These are phyloP conservation scores for Drosophila suzukii DNA, from an alignment of 1,140 invertebrate genomes.

Conservation along the genomic window DNA sequence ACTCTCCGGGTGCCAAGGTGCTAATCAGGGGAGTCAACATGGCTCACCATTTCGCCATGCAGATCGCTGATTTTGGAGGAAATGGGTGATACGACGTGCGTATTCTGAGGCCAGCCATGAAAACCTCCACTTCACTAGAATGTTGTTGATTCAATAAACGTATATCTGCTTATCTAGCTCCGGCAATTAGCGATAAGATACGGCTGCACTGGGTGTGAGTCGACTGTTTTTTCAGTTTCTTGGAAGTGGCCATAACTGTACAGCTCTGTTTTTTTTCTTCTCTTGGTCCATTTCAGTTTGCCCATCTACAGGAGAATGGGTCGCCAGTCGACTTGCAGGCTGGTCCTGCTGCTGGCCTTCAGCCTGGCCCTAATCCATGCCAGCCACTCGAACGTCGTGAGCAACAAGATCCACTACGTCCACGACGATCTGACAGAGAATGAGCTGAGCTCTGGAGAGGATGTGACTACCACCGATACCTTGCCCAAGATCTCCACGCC, in stretches of 20 bases:
- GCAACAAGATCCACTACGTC: slow-evolving; percentile 21
- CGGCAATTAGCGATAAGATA: slow-evolving; percentile 62
- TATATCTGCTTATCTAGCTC: slow-evolving; percentile 58
- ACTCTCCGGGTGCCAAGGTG: slow-evolving; percentile 29
- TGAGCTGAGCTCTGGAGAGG: slow-evolving; percentile 58
- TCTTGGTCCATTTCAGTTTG: slow-evolving; percentile 40
- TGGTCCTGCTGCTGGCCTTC: slow-evolving; percentile 76
- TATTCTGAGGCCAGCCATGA: slow-evolving; percentile 18
- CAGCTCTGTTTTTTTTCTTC: background rate
- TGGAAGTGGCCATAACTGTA: slow-evolving; percentile 16
- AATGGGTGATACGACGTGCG: slow-evolving; percentile 13
- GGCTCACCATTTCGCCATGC: slow-evolving; percentile 20
- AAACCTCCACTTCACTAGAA: slow-evolving; percentile 7
- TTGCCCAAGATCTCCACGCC: slow-evolving; percentile 70
- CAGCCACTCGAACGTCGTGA: slow-evolving; percentile 39
- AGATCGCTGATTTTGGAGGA: slow-evolving; percentile 28
- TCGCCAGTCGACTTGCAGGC: slow-evolving; percentile 75
- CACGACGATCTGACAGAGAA: slow-evolving; percentile 57
- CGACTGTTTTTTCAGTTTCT: slow-evolving; percentile 26
- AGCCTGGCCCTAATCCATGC: slow-evolving; percentile 60
- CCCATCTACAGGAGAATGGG: slow-evolving; percentile 55
- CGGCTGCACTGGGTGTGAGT: slow-evolving; percentile 17
- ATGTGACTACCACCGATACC: slow-evolving; percentile 17
- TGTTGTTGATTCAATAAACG: slow-evolving; percentile 66
- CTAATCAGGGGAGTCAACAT: slow-evolving; percentile 55